Evolutionary conservation across 2,797 vertebrate genomes (phyloP).

Genomic region (Sorex maritimensis): DNA sequence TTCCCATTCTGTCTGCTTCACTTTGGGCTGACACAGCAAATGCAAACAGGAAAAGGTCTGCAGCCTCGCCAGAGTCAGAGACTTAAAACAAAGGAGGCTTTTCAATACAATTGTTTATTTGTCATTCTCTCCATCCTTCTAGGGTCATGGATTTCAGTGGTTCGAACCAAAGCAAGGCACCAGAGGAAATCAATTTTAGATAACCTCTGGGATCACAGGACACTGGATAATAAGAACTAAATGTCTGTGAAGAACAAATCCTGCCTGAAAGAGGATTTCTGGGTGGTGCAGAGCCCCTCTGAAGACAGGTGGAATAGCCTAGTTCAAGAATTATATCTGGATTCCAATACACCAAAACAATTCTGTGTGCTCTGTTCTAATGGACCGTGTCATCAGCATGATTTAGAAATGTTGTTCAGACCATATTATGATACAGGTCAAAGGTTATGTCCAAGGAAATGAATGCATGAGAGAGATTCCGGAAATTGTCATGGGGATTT

Average conservation of each 20-base stretch:
- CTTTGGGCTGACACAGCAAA: conserved; percentile 63
- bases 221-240: conserved; percentile 44
- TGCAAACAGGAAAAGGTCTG: background rate
- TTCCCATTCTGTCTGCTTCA: conserved; percentile 55
- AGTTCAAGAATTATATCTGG: conserved; percentile 4
- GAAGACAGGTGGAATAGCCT: conserved; percentile 13
- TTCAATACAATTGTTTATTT: conserved; percentile 70
- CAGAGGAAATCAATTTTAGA: conserved; percentile 79
- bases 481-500: conserved; percentile 36
- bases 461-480: background rate
- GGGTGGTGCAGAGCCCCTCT: conserved; percentile 11
- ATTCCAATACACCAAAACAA: background rate
- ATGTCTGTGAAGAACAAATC: conserved; percentile 66
- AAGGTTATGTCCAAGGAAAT: conserved; percentile 53
- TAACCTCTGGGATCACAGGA: conserved; percentile 61
- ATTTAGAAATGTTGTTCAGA: conserved; percentile 30
- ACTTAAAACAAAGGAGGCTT: conserved; percentile 80
- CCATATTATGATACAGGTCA: conserved; percentile 35
- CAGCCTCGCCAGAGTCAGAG: conserved; percentile 41
- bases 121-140: background rate
- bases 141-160: conserved; percentile 59
- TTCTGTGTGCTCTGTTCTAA: conserved; percentile 38
- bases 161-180: conserved; percentile 6
- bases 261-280: conserved; percentile 27
- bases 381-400: background rate